Percentiles rank a stretch among this genome's conserved stretches.
Conservation (phyloP, 2,113 vertebrate species). For the Thymallus thymallus region DNA sequence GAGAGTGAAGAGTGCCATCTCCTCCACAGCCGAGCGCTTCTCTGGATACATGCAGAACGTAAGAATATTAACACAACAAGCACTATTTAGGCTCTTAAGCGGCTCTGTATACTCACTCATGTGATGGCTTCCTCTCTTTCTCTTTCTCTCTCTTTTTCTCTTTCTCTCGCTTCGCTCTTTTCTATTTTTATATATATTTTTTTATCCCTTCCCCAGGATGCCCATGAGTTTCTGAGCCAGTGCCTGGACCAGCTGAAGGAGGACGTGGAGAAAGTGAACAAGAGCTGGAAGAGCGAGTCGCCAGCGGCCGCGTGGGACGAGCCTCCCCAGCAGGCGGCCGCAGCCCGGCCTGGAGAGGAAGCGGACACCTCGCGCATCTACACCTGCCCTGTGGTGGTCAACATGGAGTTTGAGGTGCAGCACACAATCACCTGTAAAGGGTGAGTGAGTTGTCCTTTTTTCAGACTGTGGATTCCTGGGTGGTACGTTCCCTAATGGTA, state of each 20-base stretch:
- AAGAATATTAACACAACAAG: slow-evolving; percentile 52
- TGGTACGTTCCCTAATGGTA: no score
- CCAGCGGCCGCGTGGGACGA: slow-evolving; percentile 70
- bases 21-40: slow-evolving; percentile 94
- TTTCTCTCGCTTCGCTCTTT: no score
- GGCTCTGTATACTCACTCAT: not conserved
- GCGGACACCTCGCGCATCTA: slow-evolving; percentile 84
- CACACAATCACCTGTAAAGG: slow-evolving; percentile 96
- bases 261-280: slow-evolving; percentile 97
- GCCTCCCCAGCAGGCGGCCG: slow-evolving; percentile 49
- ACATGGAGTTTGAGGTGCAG: slow-evolving; percentile 97
- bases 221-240: slow-evolving; percentile 97
- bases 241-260: slow-evolving; percentile 98
- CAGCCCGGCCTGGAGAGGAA: slow-evolving; percentile 73
- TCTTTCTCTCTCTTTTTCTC: not conserved
- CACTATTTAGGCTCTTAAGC: not conserved
- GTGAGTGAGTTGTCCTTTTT: slow-evolving; percentile 68
- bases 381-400: slow-evolving; percentile 91
- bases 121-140: no score
- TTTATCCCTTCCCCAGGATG: no score
- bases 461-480: not conserved
- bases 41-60: slow-evolving; percentile 99
- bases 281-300: slow-evolving; percentile 85
- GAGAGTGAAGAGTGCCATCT: slow-evolving; percentile 97
- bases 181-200: no score